Conservation (phyloP, 2,113 vertebrate species). For the Narcine bancroftii region DNA sequence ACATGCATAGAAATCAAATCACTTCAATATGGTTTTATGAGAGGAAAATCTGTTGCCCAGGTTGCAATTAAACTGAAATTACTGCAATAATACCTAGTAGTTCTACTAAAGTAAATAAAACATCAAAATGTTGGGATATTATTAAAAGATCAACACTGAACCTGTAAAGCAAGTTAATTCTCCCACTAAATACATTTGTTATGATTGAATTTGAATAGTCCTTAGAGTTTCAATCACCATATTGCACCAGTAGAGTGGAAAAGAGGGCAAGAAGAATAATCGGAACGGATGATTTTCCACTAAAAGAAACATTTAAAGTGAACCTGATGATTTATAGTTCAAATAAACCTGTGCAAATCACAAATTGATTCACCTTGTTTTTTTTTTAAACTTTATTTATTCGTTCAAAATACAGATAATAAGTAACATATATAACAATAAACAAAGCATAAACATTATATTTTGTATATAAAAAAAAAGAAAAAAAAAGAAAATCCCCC, state of each 20-base stretch:
- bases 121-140: background rate
- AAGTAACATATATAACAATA: too few species aligned
- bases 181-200: background rate
- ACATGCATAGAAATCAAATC: background rate
- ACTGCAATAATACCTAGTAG: background rate
- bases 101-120: background rate
- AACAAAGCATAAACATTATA: too few species aligned
- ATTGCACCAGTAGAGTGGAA: background rate
- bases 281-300: background rate
- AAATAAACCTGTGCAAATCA: background rate
- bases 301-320: background rate
- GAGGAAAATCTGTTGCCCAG: background rate
- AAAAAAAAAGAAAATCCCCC: too few species aligned
- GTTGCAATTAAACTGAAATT: background rate
- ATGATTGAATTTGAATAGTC: background rate
- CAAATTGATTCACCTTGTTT: background rate
- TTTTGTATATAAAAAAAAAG: too few species aligned
- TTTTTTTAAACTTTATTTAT: too few species aligned
- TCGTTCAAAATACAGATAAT: too few species aligned
- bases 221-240: background rate
- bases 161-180: background rate
- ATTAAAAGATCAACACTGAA: background rate
- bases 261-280: background rate
- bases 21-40: background rate
- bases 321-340: too few species aligned